These are phyloP conservation scores for Pseudoatta argentina DNA, from an alignment of 1,140 invertebrate species.

Conservation along the genomic window DNA sequence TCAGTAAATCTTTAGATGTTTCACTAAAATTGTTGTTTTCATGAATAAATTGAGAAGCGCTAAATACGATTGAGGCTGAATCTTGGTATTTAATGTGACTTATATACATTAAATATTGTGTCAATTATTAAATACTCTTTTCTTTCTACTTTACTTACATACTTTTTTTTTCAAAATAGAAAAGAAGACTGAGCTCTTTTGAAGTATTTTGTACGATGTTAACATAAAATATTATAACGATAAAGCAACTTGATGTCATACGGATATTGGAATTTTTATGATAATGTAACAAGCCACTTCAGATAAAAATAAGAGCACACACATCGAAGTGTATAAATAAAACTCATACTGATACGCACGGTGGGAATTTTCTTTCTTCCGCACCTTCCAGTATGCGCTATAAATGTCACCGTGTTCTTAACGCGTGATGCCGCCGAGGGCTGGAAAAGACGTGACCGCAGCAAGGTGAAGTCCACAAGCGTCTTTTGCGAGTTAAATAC, in stretches of 20 bases:
- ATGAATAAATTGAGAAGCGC: too few relatives aligned
- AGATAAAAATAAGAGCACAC: constrained; percentile 48
- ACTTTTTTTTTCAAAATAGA: background rate
- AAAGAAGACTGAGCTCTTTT: background rate
- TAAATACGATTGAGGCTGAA: too few relatives aligned
- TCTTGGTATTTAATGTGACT: too few relatives aligned
- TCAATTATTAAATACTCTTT: too few relatives aligned
- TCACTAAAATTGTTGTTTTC: too few relatives aligned
- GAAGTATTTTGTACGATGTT: background rate
- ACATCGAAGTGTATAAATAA: constrained; percentile 23
- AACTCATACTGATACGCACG: constrained; percentile 9
- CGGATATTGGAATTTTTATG: constrained; percentile 45
- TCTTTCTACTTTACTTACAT: too few relatives aligned
- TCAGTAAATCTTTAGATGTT: too few relatives aligned
- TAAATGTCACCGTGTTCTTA: constrained; percentile 39
- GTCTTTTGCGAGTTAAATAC: background rate
- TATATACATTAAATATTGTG: too few relatives aligned
- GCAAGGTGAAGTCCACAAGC: constrained; percentile 29
- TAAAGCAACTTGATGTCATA: background rate
- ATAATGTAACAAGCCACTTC: constrained; percentile 38
- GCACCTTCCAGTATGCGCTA: constrained; percentile 4
- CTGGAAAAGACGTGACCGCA: constrained; percentile 1
- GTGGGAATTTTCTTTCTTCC: constrained; percentile 24
- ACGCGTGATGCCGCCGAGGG: background rate
- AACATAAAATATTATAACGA: constrained; percentile 4